Base-by-base conservation (phyloP, 1,140 invertebrate species). In the Musca vetustissima region DNA sequence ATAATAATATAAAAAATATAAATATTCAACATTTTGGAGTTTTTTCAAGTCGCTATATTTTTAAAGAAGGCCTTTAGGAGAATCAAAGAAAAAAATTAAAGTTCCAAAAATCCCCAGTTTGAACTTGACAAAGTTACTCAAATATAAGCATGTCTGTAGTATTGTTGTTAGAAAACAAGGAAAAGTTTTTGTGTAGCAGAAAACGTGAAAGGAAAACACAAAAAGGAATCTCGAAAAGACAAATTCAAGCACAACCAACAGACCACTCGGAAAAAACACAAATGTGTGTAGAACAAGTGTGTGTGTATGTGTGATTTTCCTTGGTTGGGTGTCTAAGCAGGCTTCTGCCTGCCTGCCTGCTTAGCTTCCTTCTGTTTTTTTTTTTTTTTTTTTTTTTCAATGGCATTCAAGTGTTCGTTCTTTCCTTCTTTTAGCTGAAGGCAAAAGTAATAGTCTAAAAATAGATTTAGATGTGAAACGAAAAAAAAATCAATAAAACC, bases 401-500 rank as follows among this genome's bases (percentile, higher is more conserved):
- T 69, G 59, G 67, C 59, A 36, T 32, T 22, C 28, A 28, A 36
- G 67, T 68, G 55, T 68, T 28, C 8, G 28, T 28, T 28, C 8
- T 28, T 28, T 8, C 8, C 28, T 28, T 3, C 28, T 52, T 15
- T 21, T 43, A 36, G 52, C 59, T 65, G 66, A 65, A 70, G 69
- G 69, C 57, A 67, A 36, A 61, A 64, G 66, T 67, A 66, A 70
- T 77, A 13, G 69, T 72, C 78, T 80, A 80, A 77, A 80, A 80
- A 80, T 80, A 80, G 78, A 61, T 70, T 43, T 43, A 13, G 11
- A 43, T n/a, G n/a, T n/a, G n/a, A n/a, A n/a, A n/a, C n/a, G n/a
- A n/a, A 43, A 11, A 73, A 69, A 80, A 80, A 80, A 80, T 80
- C 78, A 75, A 80, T 80, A 80, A 80, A 77, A 80, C 76, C 73